phyloP scores from a whole-genome alignment of 1,140 invertebrate species.

The Brachionus calyciflorus region DNA sequence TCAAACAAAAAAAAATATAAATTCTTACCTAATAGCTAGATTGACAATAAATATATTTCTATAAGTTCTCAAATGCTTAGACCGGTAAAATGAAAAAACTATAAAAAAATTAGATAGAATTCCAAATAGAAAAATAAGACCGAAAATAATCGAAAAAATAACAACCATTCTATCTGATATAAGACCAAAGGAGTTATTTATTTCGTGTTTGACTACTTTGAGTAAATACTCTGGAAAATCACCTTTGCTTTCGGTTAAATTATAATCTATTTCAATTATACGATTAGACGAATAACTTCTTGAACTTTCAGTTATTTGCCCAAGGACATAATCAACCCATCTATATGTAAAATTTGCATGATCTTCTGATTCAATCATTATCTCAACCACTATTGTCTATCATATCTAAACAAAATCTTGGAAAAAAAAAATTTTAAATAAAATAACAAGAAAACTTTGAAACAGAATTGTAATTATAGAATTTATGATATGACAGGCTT shows the following conservation, averaged over 20 bases:
- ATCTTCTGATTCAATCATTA: not conserved
- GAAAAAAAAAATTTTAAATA: too few relatives aligned
- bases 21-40: constrained; percentile 67
- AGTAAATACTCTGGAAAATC: not conserved
- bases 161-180: not conserved
- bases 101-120: constrained; percentile 81
- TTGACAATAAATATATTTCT: constrained; percentile 93
- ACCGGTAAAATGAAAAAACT: constrained; percentile 79
- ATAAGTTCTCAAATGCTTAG: constrained; percentile 79
- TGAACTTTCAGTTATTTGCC: not conserved
- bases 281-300: not conserved
- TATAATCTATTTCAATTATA: constrained; percentile 30
- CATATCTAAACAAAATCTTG: too few relatives aligned
- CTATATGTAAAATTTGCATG: not conserved
- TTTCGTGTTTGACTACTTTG: not conserved
- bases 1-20: not conserved
- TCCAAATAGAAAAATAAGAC: constrained; percentile 63
- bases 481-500: constrained; percentile 18
- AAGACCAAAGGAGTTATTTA: constrained; percentile 5
- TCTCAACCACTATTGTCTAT: too few relatives aligned
- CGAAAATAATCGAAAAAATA: constrained; percentile 1
- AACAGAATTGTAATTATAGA: not conserved
- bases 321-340: constrained; percentile 1
- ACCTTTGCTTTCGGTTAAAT: not conserved
- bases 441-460: not conserved